Base-by-base conservation (phyloP, 1,140 invertebrate species). In the Calosoma granatense region DNA sequence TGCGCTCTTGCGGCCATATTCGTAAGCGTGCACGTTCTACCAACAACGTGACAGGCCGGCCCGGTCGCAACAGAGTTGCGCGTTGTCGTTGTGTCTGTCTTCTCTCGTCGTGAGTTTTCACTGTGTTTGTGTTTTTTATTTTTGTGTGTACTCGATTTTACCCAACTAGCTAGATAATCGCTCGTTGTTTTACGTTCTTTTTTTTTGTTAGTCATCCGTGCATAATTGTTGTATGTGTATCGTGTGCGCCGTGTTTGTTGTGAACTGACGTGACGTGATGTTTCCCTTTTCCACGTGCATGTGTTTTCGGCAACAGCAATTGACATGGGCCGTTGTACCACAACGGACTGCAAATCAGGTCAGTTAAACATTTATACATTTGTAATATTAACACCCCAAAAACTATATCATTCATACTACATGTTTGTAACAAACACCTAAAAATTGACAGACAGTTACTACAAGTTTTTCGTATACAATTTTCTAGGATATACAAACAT, bases 251-350 rank as follows among this genome's bases (percentile, higher is more conserved):
- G 26, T 36, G 26, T 36, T 36, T 36, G 6, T n/a, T 9, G n/a
- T 36, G n/a, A 36, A 36, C 26, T 9, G 26, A 36, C n/a, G 53
- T 20, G 30, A 51, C 39, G 54, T 55, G 22, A 61, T 61, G 60
- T 61, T 61, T 59, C 60, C 60, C 11, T 61, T 61, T 51, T 39
- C 57, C 22, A 56, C 57, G 17, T 57, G 60, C 55, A 53, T 61
- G 57, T 61, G 60, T 52, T 61, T 61, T 59, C 60, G 60, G 23
- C 57, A 58, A 51, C 22, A 59, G 36, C 54, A 59, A 17, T 17
- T 17, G 36, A 55, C 39, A 26, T 61, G 60, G 60, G 53, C 53
- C 20, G 51, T 52, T 20, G 26, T 61, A 22, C 43, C 55, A 22
- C 60, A 58, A 55, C 22, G 41, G 1, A 22, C 54, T 2, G 30